These are phyloP conservation scores for Danaus plexippus DNA, from an alignment of 1,140 invertebrate species.

Conservation along the genomic window DNA sequence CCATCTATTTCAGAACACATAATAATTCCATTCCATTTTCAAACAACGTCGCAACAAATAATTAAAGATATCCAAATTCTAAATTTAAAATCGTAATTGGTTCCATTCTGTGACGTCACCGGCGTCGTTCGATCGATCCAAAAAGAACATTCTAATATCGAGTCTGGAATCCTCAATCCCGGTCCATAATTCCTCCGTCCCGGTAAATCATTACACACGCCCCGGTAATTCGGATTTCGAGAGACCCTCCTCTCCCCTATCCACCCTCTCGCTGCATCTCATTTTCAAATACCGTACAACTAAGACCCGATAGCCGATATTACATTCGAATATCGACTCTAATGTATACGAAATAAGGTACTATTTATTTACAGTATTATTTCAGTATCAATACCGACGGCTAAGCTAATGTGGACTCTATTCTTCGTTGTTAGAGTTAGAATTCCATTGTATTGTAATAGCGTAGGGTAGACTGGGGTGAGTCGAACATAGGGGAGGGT, in stretches of 20 bases:
- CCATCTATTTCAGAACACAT: too few species aligned
- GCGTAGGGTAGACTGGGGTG: conserved; percentile 31
- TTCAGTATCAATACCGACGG: too few species aligned
- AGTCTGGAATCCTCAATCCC: conserved; percentile 22
- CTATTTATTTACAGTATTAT: too few species aligned
- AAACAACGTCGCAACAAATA: too few species aligned
- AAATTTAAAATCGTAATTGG: too few species aligned
- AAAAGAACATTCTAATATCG: conserved; percentile 48
- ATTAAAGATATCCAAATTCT: too few species aligned
- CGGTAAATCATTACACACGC: conserved; percentile 71
- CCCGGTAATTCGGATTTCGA: conserved; percentile 69
- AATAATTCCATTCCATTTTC: too few species aligned
- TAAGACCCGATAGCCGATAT: conserved; percentile 32
- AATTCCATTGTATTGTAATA: conserved; percentile 49
- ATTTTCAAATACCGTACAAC: conserved; percentile 63
- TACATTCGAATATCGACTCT: conserved; percentile 41
- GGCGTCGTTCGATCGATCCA: conserved; percentile 19
- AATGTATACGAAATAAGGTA: conserved; percentile 3
- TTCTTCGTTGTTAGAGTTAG: conserved; percentile 42
- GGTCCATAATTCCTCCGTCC: conserved; percentile 54
- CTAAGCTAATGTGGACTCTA: too few species aligned
- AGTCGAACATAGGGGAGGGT: conserved; percentile 62
- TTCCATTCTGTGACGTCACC: too few species aligned
- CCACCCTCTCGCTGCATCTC: conserved; percentile 62
- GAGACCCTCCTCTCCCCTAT: conserved; percentile 33